phyloP scores from a whole-genome alignment of 2,888 invertebrate species.

The Agrypnus murinus region DNA sequence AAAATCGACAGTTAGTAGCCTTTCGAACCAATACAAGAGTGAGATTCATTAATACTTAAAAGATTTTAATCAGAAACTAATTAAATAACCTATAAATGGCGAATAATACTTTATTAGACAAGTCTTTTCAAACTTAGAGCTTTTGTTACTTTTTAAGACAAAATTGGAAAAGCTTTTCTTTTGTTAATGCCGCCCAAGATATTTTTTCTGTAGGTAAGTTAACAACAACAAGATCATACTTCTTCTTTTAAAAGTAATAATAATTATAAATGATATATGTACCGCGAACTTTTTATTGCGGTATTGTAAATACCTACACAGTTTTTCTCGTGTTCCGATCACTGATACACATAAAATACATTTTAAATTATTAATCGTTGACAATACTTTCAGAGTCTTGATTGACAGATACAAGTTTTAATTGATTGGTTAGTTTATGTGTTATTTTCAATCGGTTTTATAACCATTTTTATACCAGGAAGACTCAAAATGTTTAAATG shows the following conservation, averaged over 20 bases:
- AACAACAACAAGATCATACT: neutral
- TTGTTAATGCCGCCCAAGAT: neutral
- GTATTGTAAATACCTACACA: constrained; percentile 51
- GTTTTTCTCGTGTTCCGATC: constrained; percentile 45
- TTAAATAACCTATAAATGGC: constrained; percentile 52
- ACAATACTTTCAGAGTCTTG: constrained; percentile 51
- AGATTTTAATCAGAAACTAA: constrained; percentile 50
- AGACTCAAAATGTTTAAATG: constrained; percentile 40
- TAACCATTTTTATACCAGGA: constrained; percentile 35
- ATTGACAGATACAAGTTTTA: constrained; percentile 54
- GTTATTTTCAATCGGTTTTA: constrained; percentile 47
- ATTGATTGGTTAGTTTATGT: constrained; percentile 53
- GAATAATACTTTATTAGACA: constrained; percentile 45
- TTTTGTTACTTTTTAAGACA: constrained; percentile 25
- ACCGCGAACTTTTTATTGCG: constrained; percentile 47
- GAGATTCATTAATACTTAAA: constrained; percentile 44
- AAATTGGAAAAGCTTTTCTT: too few species aligned
- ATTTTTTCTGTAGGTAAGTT: too few species aligned
- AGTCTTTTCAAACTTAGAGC: constrained; percentile 24
- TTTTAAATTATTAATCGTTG: constrained; percentile 51
- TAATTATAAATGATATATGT: constrained; percentile 48
- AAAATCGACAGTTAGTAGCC: constrained; percentile 34
- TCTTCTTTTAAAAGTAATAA: constrained; percentile 35
- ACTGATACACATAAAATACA: constrained; percentile 49
- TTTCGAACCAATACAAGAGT: constrained; percentile 42